These are phyloP conservation scores for Cuculus canorus DNA, from an alignment of 2,797 vertebrate species.

Conservation along the genomic window DNA sequence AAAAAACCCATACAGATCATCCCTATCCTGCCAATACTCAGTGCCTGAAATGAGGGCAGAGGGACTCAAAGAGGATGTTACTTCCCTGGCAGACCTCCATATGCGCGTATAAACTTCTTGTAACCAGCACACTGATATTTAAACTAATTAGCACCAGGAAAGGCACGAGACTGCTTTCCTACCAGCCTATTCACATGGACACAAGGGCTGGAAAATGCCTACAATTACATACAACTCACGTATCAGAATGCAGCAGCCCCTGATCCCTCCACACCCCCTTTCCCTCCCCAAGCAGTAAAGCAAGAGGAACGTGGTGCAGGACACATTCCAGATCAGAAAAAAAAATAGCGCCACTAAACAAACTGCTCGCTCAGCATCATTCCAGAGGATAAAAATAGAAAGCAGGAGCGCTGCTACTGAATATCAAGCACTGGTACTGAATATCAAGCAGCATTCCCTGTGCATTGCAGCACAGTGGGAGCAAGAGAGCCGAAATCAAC, in stretches of 20 bases:
- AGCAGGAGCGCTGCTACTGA: neutral
- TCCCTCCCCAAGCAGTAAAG: neutral
- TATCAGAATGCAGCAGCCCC: constrained; percentile 11
- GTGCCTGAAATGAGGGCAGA: neutral
- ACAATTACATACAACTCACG: neutral
- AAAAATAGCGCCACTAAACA: neutral
- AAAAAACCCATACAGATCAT: neutral
- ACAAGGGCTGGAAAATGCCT: neutral
- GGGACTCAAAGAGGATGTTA: neutral
- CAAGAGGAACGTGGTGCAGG: constrained; percentile 25
- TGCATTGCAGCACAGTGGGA: neutral
- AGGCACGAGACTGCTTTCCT: neutral
- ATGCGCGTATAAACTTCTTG: neutral
- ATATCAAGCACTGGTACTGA: constrained; percentile 49
- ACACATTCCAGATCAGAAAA: neutral
- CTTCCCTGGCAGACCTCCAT: constrained; percentile 14
- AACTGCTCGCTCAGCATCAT: constrained; percentile 58
- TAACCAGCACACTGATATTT: constrained; percentile 7
- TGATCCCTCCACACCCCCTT: neutral
- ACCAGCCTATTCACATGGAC: neutral
- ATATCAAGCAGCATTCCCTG: constrained; percentile 47
- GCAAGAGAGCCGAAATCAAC: constrained; percentile 9
- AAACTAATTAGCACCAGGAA: constrained; percentile 54
- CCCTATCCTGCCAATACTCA: neutral
- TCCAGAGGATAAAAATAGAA: constrained; percentile 62